A percentile compares a stretch with the other conserved stretches of the same genome.
These are phyloP conservation scores for Petaurus breviceps DNA, from an alignment of 2,113 vertebrate species.

Conservation along the genomic window DNA sequence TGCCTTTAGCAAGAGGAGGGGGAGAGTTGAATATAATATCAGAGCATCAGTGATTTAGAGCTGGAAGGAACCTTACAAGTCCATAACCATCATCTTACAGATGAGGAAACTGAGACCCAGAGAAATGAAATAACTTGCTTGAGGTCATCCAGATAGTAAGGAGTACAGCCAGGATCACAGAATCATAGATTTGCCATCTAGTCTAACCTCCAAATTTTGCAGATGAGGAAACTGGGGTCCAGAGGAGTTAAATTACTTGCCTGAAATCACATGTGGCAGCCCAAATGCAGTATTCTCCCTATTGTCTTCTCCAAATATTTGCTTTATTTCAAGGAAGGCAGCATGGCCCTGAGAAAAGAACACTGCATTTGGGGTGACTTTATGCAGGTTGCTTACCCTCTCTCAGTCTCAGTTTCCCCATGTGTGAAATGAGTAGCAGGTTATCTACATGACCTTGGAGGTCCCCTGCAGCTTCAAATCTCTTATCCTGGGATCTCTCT, in stretches of 20 bases:
- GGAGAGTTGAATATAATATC: neutral
- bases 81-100: neutral
- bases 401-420: neutral
- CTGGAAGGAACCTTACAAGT: neutral
- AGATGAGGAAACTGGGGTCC: neutral
- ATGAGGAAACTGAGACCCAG: neutral
- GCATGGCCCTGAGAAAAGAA: neutral
- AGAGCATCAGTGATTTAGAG: neutral
- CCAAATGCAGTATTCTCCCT: neutral
- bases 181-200: neutral
- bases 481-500: neutral
- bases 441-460: neutral
- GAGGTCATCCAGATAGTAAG: neutral
- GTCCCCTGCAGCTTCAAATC: neutral
- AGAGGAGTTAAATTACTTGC: neutral
- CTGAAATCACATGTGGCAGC: neutral
- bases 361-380: neutral
- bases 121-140: neutral
- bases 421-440: neutral
- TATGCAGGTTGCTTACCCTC: neutral
- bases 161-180: neutral
- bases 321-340: neutral
- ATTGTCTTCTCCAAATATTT: neutral
- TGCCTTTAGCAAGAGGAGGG: neutral
- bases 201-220: neutral